Evolutionary conservation across 2,888 invertebrate genomes (phyloP), one percentile per base, ranked within the genome.

Genomic region (Perdita meconis): DNA sequence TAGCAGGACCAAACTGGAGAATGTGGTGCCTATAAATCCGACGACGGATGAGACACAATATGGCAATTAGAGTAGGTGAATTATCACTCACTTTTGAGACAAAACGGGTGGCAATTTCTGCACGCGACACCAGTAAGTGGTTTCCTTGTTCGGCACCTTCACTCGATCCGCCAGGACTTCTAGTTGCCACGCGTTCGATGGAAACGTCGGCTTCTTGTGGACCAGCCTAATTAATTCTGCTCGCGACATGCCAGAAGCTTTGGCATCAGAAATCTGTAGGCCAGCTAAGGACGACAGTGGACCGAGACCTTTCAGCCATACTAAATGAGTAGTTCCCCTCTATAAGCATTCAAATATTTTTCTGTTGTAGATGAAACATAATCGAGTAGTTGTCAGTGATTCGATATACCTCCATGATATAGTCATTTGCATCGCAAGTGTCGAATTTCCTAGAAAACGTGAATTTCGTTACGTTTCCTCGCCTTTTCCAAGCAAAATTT

Each of bases 61-160:
- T 24, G 3, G 12, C 13, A 57, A 0, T 40, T 64, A 51, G 97
- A 94, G 69, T 13, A 0, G 22, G 13, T 10, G n/a, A 16, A 3
- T 47, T 26, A 26, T 16, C 19, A 98, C 95, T 89, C 97, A 98
- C 87, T 95, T 95, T 73, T 93, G 87, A 6, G 87, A 92, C 55
- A 97, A 93, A 68, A 94, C 93, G 5, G 95, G 93, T 0, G 98
- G 97, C 13, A 99, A 92, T 88, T 95, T 96, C 61, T 96, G 94
- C 4, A 98, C 95, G 74, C 96, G 96, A 90, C 99, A 99, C 99
- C 99, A 99, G 90, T 99, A 99, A 0, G 98, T 99, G 0, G 99
- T 99, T 87, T 99, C 98, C 12, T 93, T 93, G 1, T 94, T 93
- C 0, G 99, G 99, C 2, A 99, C 96, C 74, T 94, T 93, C 0